phyloP scores from a whole-genome alignment of 2,888 invertebrate species.

The Xestia sexstrigata region DNA sequence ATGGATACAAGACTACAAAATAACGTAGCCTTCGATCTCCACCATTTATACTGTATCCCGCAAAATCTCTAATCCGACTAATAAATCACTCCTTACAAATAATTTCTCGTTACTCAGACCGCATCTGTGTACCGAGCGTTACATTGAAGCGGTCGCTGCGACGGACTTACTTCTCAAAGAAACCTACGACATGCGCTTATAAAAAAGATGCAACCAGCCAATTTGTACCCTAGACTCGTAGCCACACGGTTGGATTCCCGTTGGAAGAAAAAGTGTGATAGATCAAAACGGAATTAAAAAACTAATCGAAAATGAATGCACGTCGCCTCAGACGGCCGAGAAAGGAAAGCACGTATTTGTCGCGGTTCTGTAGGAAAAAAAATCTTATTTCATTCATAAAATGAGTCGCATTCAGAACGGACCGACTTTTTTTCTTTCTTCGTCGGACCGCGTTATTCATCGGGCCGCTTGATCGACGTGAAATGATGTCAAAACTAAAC shows the following conservation, averaged over 20 bases:
- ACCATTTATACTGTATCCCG: conserved; percentile 48
- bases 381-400: conserved; percentile 91
- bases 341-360: conserved; percentile 90
- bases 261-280: conserved; percentile 68
- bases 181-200: conserved; percentile 74
- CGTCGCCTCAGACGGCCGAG: conserved; percentile 82
- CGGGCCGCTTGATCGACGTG: conserved; percentile 85
- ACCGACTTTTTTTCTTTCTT: conserved; percentile 70
- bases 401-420: conserved; percentile 87
- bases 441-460: conserved; percentile 70
- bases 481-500: conserved; percentile 86
- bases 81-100: conserved; percentile 74
- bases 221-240: conserved; percentile 52
- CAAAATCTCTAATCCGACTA: conserved; percentile 67
- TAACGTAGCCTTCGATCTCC: conserved; percentile 43
- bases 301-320: conserved; percentile 87
- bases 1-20: conserved; percentile 29
- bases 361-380: conserved; percentile 85
- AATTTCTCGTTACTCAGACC: conserved; percentile 84
- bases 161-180: conserved; percentile 77
- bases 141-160: conserved; percentile 76
- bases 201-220: conserved; percentile 50
- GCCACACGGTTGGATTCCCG: conserved; percentile 60
- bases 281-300: conserved; percentile 76
- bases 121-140: conserved; percentile 82